Base-by-base conservation (phyloP, 2,113 vertebrate genomes). In the Lathamus discolor region DNA sequence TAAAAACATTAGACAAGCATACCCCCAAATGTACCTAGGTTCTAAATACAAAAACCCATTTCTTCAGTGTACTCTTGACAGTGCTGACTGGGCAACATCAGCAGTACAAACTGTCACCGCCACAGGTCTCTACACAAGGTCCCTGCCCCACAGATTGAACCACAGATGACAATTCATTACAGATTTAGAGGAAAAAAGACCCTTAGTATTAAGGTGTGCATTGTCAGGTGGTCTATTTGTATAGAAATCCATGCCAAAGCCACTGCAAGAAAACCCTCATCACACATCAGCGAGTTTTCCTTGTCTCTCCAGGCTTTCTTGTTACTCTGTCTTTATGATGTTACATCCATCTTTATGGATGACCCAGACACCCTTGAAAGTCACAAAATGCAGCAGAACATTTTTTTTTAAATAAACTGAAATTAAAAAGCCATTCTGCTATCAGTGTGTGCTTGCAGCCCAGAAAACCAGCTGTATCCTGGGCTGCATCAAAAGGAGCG, bases 11-110 rank as follows among this genome's bases (percentile, higher is more conserved):
- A 49, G 12, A 31, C 35, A 57, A 64, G 13, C 28, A 11, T 46
- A 67, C 46, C 55, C 12, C 29, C 51, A 7, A 59, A n/a, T 59
- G 13, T 75, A 88, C 12, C n/a, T 51, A 33, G 37, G 43, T 80
- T 59, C 79, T 70, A 66, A 59, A 41, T 52, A 41, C 46, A 79
- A 67, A 4, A 3, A 5, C 5, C 17, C 6, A 39, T 33, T 83
- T 69, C 18, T 48, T 57, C 51, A 44, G 22, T 43, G 27, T 63
- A 51, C 17, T 55, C 18, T 25, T 25, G 12, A 81, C 39, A 41
- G 16, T 3, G 27, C 8, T n/a, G 19, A 48, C n/a, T 0, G 3
- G 28, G n/a, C 0, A 3, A 20, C 5, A 80, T 6, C 18, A 75
- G 33, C 44, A 61, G 29, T 33, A 80, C 18, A 54, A 84, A 80